Evolutionary conservation across 1,140 invertebrate species (phyloP), one percentile per base, ranked within the genome.

Genomic region (Aphelinus certus): DNA sequence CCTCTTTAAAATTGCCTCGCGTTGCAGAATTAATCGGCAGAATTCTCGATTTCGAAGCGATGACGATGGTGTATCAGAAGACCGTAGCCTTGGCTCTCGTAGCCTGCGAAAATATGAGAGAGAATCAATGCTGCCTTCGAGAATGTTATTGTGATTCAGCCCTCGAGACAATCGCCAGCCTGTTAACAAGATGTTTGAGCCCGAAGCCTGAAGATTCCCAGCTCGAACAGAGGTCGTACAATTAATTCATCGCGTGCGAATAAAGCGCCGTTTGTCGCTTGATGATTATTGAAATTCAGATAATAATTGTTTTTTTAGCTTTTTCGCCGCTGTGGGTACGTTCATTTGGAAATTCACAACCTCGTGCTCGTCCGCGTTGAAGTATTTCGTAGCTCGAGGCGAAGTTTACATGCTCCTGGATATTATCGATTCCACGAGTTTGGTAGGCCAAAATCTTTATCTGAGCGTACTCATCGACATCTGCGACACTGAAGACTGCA

Each of bases 331-430:
- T 1, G 74, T 82, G 43, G 81, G 81, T 43, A 77, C 76, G 3
- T 86, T 78, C 56, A 73, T 82, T 68, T 85, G 84, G 84, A 71
- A 82, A 55, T 81, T 79, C 46, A 58, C 85, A 43, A 62, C 80
- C 4, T 43, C 26, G n/a, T 79, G 75, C 68, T 56, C 79, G 2
- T n/a, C 7, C 42, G 76, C 61, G 7, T 58, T 80, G 6, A 26
- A 81, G 0, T 68, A 76, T 55, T 85, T 86, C 46, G 7, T 60
- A 1, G 10, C 76, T n/a, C 58, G 77, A n/a, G 63, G 51, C 5
- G 79, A 77, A 46, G 67, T 83, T 5, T 83, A 81, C 3, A 42
- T 76, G 6, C 75, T 82, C 3, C 58, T 83, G 9, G 82, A 84
- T 7, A 67, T 80, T 9, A 76, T 84, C 7, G 79, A 84, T 48